Conservation (phyloP, 2,113 vertebrate genomes). For the Coptodon bakossiorum region DNA sequence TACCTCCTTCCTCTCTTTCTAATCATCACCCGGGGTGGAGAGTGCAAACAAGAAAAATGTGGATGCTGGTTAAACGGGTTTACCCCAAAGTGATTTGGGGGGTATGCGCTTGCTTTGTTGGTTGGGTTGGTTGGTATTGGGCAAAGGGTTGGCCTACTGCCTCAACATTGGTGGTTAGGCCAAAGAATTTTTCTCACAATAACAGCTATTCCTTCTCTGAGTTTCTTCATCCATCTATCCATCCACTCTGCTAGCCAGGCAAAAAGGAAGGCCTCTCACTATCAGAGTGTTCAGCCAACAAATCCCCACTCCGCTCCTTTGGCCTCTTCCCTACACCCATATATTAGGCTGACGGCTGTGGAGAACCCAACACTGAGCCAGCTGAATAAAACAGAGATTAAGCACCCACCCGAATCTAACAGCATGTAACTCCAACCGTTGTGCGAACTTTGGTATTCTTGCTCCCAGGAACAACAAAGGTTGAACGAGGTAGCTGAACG, state of each 20-base stretch:
- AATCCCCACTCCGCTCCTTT: slow-evolving; percentile 43
- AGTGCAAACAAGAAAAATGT: slow-evolving; percentile 22
- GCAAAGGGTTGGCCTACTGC: slow-evolving; percentile 31
- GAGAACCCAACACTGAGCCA: slow-evolving; percentile 48
- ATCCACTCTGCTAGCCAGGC: slow-evolving; percentile 1
- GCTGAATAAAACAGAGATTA: slow-evolving; percentile 62
- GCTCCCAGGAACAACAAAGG: neutral
- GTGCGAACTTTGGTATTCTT: slow-evolving; percentile 36
- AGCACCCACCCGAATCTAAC: slow-evolving; percentile 45
- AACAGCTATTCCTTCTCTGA: slow-evolving; percentile 26
- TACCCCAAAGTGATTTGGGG: neutral
- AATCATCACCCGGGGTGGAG: slow-evolving; percentile 1
- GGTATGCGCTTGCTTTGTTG: neutral
- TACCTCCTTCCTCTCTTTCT: slow-evolving; percentile 4
- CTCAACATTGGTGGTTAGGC: slow-evolving; percentile 36
- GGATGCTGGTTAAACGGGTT: neutral
- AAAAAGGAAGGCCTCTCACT: slow-evolving; percentile 37
- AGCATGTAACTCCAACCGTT: slow-evolving; percentile 14
- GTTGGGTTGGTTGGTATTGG: slow-evolving; percentile 7
- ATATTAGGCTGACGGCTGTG: slow-evolving; percentile 53
- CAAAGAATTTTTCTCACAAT: slow-evolving; percentile 57
- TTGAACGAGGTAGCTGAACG: neutral
- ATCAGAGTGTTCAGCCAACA: slow-evolving; percentile 54
- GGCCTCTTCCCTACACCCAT: slow-evolving; percentile 41
- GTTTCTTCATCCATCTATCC: slow-evolving; percentile 9